A percentile compares a stretch with the other conserved stretches of the same genome.
Conservation (phyloP, 2,888 invertebrate species). For the Hypsopygia costalis region DNA sequence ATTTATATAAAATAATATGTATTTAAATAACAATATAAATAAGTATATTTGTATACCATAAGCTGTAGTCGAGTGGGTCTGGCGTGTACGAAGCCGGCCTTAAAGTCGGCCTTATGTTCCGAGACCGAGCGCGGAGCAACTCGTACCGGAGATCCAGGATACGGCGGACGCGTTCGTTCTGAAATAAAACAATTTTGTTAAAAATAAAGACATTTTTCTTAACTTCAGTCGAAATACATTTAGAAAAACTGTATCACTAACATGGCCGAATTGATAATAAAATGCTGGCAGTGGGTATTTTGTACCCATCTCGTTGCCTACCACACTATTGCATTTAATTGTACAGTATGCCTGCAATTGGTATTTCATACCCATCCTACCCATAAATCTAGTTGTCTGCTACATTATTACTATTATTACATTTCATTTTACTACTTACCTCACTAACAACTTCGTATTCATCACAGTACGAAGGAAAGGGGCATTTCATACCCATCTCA, state of each 20-base stretch:
- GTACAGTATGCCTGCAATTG: constrained; percentile 52
- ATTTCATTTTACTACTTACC: constrained; percentile 24
- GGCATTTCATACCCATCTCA: constrained; percentile 48
- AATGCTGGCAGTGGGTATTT: no score
- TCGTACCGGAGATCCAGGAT: constrained; percentile 90
- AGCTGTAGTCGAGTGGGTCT: constrained; percentile 90
- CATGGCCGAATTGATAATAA: no score
- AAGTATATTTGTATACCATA: no score
- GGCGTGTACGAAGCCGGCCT: constrained; percentile 87
- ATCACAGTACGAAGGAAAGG: constrained; percentile 48
- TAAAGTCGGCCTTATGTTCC: constrained; percentile 45
- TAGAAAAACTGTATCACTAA: no score
- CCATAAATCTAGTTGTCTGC: constrained; percentile 49
- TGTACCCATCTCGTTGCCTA: constrained; percentile 20
- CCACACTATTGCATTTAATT: constrained; percentile 30
- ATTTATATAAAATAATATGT: no score
- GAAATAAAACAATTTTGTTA: no score
- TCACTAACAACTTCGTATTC: constrained; percentile 28
- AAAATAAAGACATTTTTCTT: no score
- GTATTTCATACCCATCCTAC: constrained; percentile 43
- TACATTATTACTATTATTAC: no score
- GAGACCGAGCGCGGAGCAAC: constrained; percentile 88
- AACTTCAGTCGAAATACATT: no score
- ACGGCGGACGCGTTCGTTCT: constrained; percentile 38
- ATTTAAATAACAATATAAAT: no score